These are phyloP conservation scores for Amblyopsis rosae DNA, from an alignment of 2,113 vertebrate species.

Conservation along the genomic window DNA sequence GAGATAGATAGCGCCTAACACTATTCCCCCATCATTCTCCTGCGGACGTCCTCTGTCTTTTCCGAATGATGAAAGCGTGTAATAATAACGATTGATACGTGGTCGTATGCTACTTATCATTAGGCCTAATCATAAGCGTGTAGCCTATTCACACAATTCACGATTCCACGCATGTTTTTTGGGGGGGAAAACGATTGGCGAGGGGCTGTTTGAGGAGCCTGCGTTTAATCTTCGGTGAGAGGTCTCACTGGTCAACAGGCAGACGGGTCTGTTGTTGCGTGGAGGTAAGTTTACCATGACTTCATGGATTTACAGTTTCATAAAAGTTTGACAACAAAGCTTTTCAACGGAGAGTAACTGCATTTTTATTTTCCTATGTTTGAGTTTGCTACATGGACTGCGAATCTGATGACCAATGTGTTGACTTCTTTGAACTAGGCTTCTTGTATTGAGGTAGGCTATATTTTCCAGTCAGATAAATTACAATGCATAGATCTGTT, in stretches of 20 bases:
- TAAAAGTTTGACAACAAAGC: too few relatives aligned
- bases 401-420: too few relatives aligned
- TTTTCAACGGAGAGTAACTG: too few relatives aligned
- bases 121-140: conserved; percentile 11
- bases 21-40: conserved; percentile 51
- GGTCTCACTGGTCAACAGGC: conserved; percentile 37
- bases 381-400: too few relatives aligned
- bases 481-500: too few relatives aligned
- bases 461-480: too few relatives aligned
- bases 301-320: too few relatives aligned
- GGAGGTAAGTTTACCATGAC: conserved; percentile 38
- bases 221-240: conserved; percentile 42
- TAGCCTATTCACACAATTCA: conserved; percentile 2
- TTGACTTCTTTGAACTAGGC: too few relatives aligned
- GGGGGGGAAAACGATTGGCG: conserved; percentile 5
- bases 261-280: conserved; percentile 31
- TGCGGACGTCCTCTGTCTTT: conserved; percentile 30
- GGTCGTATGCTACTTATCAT: conserved; percentile 18
- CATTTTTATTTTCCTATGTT: too few relatives aligned
- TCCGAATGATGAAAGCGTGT: conserved; percentile 67
- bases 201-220: conserved; percentile 26
- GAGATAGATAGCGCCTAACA: conserved; percentile 60
- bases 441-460: too few relatives aligned
- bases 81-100: conserved; percentile 25
- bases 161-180: conserved; percentile 26